These are phyloP conservation scores for Ciconia boyciana DNA, from an alignment of 2,113 vertebrate species.

Conservation along the genomic window DNA sequence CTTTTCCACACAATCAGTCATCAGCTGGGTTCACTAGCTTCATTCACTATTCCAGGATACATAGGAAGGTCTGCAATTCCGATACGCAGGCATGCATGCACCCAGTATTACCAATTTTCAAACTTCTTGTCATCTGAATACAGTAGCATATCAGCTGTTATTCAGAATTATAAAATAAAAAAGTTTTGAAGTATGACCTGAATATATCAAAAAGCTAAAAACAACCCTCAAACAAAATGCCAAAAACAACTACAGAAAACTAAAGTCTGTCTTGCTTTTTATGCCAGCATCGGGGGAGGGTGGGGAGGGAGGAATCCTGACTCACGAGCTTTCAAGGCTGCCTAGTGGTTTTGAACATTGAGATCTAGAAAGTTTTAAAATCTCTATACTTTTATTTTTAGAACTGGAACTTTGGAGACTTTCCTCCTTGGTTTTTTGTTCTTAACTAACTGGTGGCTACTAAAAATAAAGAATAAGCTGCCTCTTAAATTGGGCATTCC, in stretches of 20 bases:
- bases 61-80: background rate
- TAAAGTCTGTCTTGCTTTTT: conserved; percentile 22
- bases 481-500: background rate
- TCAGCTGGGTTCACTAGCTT: background rate
- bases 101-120: background rate
- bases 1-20: conserved; percentile 4
- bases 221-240: background rate
- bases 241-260: background rate
- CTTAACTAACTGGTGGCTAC: background rate
- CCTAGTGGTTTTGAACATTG: background rate
- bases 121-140: background rate
- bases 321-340: background rate
- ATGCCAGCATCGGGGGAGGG: background rate
- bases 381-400: background rate
- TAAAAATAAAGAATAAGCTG: background rate
- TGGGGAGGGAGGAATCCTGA: background rate
- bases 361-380: background rate
- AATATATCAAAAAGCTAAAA: conserved; percentile 24
- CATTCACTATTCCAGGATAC: background rate
- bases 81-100: background rate
- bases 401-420: background rate
- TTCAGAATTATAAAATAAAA: background rate
- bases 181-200: background rate
- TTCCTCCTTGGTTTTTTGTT: background rate
- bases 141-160: background rate